Evolutionary conservation across 1,140 invertebrate genomes (phyloP).

Genomic region (Microplitis demolitor): DNA sequence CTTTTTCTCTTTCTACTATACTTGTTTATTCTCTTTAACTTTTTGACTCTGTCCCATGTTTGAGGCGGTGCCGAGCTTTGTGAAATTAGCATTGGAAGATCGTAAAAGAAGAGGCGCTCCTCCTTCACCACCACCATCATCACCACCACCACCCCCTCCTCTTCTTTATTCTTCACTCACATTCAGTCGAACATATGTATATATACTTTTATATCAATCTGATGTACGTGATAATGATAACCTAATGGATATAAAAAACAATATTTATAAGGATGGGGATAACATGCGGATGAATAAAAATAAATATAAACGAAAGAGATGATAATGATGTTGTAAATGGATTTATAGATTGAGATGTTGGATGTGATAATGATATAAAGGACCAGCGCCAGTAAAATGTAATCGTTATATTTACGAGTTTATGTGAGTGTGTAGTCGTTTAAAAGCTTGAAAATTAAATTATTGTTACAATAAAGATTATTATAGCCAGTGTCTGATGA

Average conservation of each 20-base stretch:
- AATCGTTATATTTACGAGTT: constrained; percentile 3
- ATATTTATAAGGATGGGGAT: too few species aligned
- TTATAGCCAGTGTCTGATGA: background rate
- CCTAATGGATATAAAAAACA: too few species aligned
- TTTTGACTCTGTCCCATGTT: constrained; percentile 26
- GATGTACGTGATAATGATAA: too few species aligned
- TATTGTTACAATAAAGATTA: constrained; percentile 4
- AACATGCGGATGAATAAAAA: too few species aligned
- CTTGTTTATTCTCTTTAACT: constrained; percentile 14
- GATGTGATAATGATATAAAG: too few species aligned
- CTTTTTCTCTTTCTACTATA: constrained; percentile 1
- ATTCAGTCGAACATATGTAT: constrained; percentile 9
- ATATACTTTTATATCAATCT: background rate
- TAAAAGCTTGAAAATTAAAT: background rate
- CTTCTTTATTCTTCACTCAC: constrained; percentile 12
- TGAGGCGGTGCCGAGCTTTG: constrained; percentile 49
- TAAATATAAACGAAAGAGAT: too few species aligned
- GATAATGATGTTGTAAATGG: too few species aligned
- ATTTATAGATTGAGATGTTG: too few species aligned
- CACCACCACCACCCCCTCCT: constrained; percentile 26
- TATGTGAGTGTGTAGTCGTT: background rate
- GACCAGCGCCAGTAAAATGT: too few species aligned
- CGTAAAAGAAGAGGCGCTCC: constrained; percentile 51
- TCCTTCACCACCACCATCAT: constrained; percentile 30
- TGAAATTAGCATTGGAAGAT: constrained; percentile 59